Percentiles rank a stretch among this genome's conserved stretches.
Conservation (phyloP, 2,797 vertebrate species). For the Aselliscus stoliczkanus region DNA sequence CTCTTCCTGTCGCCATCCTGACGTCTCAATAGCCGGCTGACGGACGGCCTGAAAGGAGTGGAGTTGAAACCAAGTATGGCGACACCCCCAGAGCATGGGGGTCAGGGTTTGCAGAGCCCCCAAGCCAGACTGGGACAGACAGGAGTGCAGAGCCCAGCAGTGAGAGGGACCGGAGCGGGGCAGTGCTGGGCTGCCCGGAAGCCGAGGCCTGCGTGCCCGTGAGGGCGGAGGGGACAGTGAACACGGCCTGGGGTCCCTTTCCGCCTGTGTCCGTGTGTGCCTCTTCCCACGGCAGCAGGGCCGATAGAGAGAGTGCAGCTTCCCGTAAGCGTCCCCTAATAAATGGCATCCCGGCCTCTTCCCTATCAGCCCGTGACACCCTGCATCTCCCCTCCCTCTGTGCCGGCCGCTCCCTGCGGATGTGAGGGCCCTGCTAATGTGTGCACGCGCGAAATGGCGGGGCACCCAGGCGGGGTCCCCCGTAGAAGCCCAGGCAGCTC, state of each 20-base stretch:
- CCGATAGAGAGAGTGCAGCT: conserved; percentile 79
- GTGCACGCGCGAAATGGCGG: conserved; percentile 78
- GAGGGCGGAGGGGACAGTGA: background rate
- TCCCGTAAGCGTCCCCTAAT: conserved; percentile 82
- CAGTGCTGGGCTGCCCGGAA: too few species aligned
- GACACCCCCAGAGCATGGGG: background rate
- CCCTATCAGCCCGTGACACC: conserved; percentile 82
- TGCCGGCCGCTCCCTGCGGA: conserved; percentile 79
- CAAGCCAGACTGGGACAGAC: background rate
- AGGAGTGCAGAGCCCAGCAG: background rate
- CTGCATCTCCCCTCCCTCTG: conserved; percentile 78
- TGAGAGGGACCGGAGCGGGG: background rate
- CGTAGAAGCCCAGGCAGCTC: too few species aligned
- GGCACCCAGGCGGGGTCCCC: background rate
- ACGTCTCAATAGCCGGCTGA: background rate
- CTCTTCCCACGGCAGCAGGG: background rate
- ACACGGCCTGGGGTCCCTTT: background rate
- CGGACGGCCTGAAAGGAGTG: background rate
- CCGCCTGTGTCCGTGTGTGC: background rate
- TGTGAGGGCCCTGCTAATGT: conserved; percentile 80
- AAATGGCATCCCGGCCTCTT: conserved; percentile 81
- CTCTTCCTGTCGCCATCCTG: background rate
- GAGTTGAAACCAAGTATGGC: background rate
- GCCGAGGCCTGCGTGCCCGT: background rate
- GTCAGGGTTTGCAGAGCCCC: background rate